phyloP scores from a whole-genome alignment of 2,888 invertebrate species.

The Schrankia costaestrigalis region DNA sequence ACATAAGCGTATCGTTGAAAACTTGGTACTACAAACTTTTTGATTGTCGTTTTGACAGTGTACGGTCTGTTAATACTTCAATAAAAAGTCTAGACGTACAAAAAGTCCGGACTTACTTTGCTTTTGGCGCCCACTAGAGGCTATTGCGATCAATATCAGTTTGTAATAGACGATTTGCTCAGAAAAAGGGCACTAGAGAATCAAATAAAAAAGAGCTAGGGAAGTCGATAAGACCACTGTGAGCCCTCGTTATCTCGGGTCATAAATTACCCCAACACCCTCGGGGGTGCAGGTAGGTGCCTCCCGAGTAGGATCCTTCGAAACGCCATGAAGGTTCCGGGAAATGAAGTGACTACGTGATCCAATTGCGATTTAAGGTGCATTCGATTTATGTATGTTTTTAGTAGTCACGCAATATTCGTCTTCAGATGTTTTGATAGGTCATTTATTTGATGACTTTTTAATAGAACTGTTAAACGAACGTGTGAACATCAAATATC shows the following conservation, averaged over 20 bases:
- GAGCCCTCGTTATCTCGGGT: constrained; percentile 77
- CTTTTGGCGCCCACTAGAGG: constrained; percentile 37
- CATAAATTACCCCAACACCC: constrained; percentile 78
- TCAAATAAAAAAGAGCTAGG: constrained; percentile 63
- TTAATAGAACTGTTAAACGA: constrained; percentile 12
- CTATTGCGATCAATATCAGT: constrained; percentile 61
- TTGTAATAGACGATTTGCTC: constrained; percentile 71
- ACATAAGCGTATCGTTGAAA: constrained; percentile 16
- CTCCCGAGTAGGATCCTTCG: constrained; percentile 52
- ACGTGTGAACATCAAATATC: background rate
- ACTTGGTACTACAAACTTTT: constrained; percentile 17
- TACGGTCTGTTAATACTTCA: constrained; percentile 32
- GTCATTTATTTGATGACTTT: constrained; percentile 25
- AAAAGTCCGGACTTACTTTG: constrained; percentile 33
- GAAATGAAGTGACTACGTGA: constrained; percentile 79
- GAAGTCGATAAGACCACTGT: constrained; percentile 75
- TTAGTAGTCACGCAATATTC: constrained; percentile 45
- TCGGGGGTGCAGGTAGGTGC: constrained; percentile 66
- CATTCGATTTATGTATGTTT: constrained; percentile 63
- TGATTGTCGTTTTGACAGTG: constrained; percentile 24
- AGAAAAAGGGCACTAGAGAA: constrained; percentile 65
- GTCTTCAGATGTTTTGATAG: constrained; percentile 30
- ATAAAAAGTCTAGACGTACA: constrained; percentile 46
- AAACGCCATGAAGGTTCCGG: constrained; percentile 63
- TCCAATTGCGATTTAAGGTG: constrained; percentile 78